A percentile compares a stretch with the other conserved stretches of the same genome.
These are phyloP conservation scores for Ornithoptera alexandrae DNA, from an alignment of 2,888 invertebrate genomes.

Conservation along the genomic window DNA sequence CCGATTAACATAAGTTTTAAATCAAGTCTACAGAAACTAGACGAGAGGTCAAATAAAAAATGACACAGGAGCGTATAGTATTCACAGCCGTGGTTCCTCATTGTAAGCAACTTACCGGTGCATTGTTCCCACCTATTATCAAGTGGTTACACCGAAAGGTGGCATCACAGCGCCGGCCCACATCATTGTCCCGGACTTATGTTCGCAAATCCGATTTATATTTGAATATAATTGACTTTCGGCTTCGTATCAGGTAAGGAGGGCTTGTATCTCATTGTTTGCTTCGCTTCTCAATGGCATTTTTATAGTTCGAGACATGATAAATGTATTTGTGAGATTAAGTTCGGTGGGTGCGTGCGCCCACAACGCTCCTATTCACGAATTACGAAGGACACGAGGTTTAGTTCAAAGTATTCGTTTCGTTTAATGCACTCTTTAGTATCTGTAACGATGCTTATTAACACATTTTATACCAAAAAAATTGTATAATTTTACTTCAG, in stretches of 20 bases:
- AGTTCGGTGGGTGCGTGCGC: slow-evolving; percentile 54
- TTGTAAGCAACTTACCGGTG: slow-evolving; percentile 24
- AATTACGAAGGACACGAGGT: slow-evolving; percentile 11
- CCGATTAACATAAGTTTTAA: slow-evolving; percentile 2
- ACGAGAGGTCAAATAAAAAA: slow-evolving; percentile 4
- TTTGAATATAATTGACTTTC: slow-evolving; percentile 80
- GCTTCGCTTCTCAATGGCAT: slow-evolving; percentile 73
- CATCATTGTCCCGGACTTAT: slow-evolving; percentile 73
- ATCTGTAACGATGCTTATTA: no score
- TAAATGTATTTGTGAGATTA: slow-evolving; percentile 78
- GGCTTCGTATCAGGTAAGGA: slow-evolving; percentile 71
- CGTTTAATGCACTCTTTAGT: background rate
- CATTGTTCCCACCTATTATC: slow-evolving; percentile 28
- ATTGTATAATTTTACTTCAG: no score
- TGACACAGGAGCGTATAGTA: slow-evolving; percentile 20
- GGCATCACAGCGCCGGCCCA: slow-evolving; percentile 61
- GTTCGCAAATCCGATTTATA: slow-evolving; percentile 80
- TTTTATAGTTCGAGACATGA: slow-evolving; percentile 76
- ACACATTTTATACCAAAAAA: background rate
- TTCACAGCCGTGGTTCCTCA: slow-evolving; percentile 12
- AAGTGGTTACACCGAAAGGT: slow-evolving; percentile 34
- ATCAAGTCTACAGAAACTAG: slow-evolving; percentile 4
- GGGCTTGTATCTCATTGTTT: slow-evolving; percentile 70
- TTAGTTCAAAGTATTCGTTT: slow-evolving; percentile 16
- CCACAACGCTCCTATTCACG: slow-evolving; percentile 30